phyloP scores from a whole-genome alignment of 2,888 invertebrate genomes.

The Perithous albicinctus region DNA sequence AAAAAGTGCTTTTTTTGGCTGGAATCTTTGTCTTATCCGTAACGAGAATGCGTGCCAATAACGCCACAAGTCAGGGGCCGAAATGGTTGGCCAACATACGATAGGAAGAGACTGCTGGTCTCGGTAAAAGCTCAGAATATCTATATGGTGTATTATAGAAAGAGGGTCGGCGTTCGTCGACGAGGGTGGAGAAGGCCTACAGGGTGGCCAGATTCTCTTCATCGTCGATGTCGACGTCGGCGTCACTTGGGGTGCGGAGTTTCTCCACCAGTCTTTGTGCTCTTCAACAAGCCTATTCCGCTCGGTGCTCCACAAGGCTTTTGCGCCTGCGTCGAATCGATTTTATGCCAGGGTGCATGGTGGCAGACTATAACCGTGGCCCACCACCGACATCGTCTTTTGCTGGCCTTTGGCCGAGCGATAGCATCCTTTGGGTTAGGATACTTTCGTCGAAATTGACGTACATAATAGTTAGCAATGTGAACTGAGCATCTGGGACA shows the following conservation, averaged over 20 bases:
- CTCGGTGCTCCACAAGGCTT: constrained; percentile 20
- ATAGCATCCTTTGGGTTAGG: constrained; percentile 18
- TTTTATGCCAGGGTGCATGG: constrained; percentile 69
- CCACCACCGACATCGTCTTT: constrained; percentile 34
- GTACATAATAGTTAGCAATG: not conserved
- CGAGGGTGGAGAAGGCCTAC: constrained; percentile 37
- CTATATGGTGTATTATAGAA: constrained; percentile 10
- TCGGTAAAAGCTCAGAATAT: not conserved
- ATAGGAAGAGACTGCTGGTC: not conserved
- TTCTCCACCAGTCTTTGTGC: constrained; percentile 9
- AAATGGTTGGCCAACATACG: constrained; percentile 4
- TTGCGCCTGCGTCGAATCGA: constrained; percentile 80
- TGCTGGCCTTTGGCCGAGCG: constrained; percentile 38
- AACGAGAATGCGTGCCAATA: constrained; percentile 39
- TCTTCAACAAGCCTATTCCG: constrained; percentile 3
- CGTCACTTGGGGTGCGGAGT: constrained; percentile 10
- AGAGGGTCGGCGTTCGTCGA: constrained; percentile 12
- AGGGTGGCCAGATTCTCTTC: constrained; percentile 36
- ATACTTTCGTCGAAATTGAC: not conserved
- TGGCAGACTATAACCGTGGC: constrained; percentile 54
- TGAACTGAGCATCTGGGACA: not conserved
- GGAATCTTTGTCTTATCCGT: constrained; percentile 13
- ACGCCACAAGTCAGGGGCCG: constrained; percentile 40
- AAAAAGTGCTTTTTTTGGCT: too few relatives aligned
- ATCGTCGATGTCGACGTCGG: constrained; percentile 18